Base-by-base conservation (phyloP, 1,140 invertebrate genomes). In the Microplitis demolitor region DNA sequence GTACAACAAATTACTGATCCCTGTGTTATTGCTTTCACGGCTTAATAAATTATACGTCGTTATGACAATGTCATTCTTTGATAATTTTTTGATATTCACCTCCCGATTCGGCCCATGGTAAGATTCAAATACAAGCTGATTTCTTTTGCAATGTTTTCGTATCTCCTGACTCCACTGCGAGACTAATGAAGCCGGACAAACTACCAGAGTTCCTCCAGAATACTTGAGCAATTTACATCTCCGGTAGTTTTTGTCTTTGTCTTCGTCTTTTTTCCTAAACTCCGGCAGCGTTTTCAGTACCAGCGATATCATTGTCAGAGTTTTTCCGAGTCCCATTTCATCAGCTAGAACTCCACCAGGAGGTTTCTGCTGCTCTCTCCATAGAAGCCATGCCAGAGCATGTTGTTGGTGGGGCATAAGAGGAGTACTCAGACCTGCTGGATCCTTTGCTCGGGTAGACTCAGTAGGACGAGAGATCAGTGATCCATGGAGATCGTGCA, bases 301-400 rank as follows among this genome's bases (percentile, higher is more conserved):
- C 4, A 97, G 83, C 0, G 96, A 91, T 72, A 98, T 95, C 92
- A 97, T 96, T 0, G 95, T 96, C 4, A 98, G 84, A 0, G 97
- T 98, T 86, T 98, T 98, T 1, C 95, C 95, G 0, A 95, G 85
- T 35, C 97, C 97, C 97, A 98, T 98, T 82, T 98, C 96, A 88
- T 98, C 96, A 70, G 96, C 96, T 50, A 94, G 84, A 51, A 95
- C 92, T 2, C 96, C 96, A 5, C 95, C 96, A 56, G 90, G 80
- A 0, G 96, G 96, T 74, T 89, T 89, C 84, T 97, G 93, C 4
- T 87, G 88, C 86, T 98, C 97, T 64, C 97, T 87, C 96, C 96
- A 98, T 0, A 90, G 74, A 69, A 98, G 86, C 96, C 97, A 99
- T 13, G 92, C 90, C 0, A 98, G 84, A 3, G 95, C 97, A 78